Conservation (phyloP, 2,113 vertebrate genomes). For the Ciconia maguari region DNA sequence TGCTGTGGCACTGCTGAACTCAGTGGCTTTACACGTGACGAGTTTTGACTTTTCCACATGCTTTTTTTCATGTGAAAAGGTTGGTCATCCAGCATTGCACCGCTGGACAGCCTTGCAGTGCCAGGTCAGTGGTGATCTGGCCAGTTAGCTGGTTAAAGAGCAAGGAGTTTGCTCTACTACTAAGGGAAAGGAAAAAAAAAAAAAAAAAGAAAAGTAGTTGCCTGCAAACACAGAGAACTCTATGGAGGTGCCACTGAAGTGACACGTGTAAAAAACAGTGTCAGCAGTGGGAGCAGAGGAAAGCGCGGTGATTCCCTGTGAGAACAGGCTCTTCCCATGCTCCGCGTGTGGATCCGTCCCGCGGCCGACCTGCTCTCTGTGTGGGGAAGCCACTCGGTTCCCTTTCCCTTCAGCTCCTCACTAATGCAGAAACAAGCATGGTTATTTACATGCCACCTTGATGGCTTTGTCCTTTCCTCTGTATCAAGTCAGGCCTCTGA, state of each 20-base stretch:
- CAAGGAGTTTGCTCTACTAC: not conserved
- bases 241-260: not conserved
- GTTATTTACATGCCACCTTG: not conserved
- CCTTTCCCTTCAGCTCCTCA: not conserved
- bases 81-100: not conserved
- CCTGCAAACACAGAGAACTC: not conserved
- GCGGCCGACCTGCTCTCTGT: not conserved
- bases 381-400: not conserved
- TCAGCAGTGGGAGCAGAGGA: not conserved
- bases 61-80: not conserved
- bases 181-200: not conserved
- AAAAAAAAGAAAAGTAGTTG: not conserved
- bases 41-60: not conserved
- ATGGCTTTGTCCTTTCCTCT: not conserved
- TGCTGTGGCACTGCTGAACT: not conserved
- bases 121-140: not conserved
- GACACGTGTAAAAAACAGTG: not conserved
- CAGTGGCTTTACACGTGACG: not conserved
- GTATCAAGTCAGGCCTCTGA: not conserved
- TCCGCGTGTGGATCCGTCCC: not conserved
- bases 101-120: rapidly evolving
- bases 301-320: not conserved
- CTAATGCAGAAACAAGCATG: rapidly evolving
- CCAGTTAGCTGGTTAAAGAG: not conserved
- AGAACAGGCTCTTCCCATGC: not conserved